Percentiles rank a stretch among this genome's conserved stretches.
Conservation (phyloP, 2,888 invertebrate genomes). For the Xanthorhoe designata region DNA sequence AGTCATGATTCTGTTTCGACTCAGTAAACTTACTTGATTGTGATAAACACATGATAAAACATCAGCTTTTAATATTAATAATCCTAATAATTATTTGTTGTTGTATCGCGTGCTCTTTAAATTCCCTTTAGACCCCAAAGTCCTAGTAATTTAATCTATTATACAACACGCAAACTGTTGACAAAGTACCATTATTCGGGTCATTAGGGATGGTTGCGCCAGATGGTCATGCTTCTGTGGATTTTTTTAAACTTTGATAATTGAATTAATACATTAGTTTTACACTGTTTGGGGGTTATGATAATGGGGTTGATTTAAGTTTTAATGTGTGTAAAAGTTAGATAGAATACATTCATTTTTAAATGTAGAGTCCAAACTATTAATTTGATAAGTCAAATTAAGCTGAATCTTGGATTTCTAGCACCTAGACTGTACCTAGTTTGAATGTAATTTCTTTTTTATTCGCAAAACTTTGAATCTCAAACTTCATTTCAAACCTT, state of each 20-base stretch:
- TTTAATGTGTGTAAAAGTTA: no score
- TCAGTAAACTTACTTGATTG: no score
- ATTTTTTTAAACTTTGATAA: conserved; percentile 9
- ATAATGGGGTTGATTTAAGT: not conserved
- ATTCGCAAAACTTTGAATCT: no score
- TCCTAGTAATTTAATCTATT: conserved; percentile 35
- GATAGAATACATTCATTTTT: no score
- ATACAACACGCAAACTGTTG: conserved; percentile 22
- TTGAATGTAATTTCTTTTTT: no score
- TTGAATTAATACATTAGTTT: conserved; percentile 14
- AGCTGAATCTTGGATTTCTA: no score
- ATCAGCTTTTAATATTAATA: not conserved
- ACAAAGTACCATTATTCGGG: conserved; percentile 33
- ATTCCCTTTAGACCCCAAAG: conserved; percentile 15
- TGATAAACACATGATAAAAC: no score
- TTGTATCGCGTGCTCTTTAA: conserved; percentile 10
- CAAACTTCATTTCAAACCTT: no score
- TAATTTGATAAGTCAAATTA: no score
- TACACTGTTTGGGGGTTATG: not conserved
- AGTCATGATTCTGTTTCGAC: no score
- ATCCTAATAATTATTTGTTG: not conserved
- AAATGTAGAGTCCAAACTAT: no score
- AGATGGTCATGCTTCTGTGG: conserved; percentile 21
- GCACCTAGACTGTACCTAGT: no score
- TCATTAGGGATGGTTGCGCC: conserved; percentile 35